Conservation (phyloP, 2,797 vertebrate species). For the Botia almorhae region DNA sequence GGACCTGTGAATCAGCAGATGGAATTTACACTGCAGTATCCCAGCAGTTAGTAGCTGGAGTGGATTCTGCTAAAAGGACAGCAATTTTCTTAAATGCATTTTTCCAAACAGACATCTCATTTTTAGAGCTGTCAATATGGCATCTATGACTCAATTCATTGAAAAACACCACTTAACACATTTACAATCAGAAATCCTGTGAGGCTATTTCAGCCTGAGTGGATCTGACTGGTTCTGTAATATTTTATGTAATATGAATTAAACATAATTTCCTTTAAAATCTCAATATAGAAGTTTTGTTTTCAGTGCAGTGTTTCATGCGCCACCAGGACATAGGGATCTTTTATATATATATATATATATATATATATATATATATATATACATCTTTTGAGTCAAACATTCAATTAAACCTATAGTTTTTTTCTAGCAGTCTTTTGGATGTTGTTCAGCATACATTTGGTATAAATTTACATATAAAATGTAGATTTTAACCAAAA, state of each 20-base stretch:
- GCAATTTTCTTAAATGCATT: background rate
- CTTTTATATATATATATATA: too few species aligned
- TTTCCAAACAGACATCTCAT: background rate
- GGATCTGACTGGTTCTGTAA: background rate
- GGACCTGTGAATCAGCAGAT: conserved; percentile 23
- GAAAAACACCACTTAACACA: conserved; percentile 6
- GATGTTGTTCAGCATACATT: too few species aligned
- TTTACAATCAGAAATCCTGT: background rate
- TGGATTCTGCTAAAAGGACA: background rate
- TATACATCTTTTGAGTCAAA: too few species aligned
- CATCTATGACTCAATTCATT: conserved; percentile 1
- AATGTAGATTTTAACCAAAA: too few species aligned
- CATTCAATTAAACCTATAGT: too few species aligned
- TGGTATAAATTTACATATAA: too few species aligned
- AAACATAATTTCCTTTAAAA: background rate
- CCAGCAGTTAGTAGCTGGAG: background rate
- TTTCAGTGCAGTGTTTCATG: too few species aligned
- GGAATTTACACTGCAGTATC: background rate
- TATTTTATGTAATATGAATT: conserved; percentile 8
- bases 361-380: too few species aligned
- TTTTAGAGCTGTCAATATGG: background rate
- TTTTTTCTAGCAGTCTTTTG: too few species aligned
- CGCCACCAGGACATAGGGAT: too few species aligned
- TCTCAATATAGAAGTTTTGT: too few species aligned
- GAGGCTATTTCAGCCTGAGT: background rate